Conservation (phyloP, 2,113 vertebrate genomes). For the Pagrus major region DNA sequence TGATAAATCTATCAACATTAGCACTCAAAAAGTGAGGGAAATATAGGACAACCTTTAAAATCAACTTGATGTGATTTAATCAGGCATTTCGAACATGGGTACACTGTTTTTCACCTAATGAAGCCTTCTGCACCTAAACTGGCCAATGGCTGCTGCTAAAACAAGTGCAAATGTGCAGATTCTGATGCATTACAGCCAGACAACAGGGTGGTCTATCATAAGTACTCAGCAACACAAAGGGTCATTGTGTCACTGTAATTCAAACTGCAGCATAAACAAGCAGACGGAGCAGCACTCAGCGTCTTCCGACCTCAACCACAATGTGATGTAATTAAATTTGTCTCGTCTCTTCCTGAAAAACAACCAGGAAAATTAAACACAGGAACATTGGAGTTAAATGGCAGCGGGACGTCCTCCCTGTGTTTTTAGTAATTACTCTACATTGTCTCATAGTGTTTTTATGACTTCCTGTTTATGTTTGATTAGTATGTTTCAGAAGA, state of each 20-base stretch:
- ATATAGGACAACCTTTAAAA: too few relatives aligned
- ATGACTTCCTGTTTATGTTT: conserved; percentile 51
- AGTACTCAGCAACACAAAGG: conserved; percentile 12
- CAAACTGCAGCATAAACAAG: conserved; percentile 18
- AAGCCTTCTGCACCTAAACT: not conserved
- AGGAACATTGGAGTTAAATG: not conserved
- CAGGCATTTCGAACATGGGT: not conserved
- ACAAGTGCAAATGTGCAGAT: not conserved
- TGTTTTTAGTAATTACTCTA: not conserved
- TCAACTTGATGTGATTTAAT: not conserved
- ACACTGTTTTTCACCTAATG: not conserved
- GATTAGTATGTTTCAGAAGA: not conserved
- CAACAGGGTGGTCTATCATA: not conserved
- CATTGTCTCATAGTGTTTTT: conserved; percentile 2
- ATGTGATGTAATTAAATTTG: conserved; percentile 20
- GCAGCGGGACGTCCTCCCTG: not conserved
- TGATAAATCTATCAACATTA: not conserved
- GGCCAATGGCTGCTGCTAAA: not conserved
- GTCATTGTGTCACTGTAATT: conserved; percentile 9
- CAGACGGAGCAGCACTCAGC: not conserved
- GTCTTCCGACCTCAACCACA: not conserved
- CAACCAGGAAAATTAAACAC: conserved; percentile 21
- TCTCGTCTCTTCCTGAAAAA: conserved; percentile 32
- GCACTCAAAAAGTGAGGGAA: not conserved
- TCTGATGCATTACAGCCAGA: not conserved